Evolutionary conservation across 2,797 vertebrate genomes (phyloP).

Genomic region (Bufotes viridis): DNA sequence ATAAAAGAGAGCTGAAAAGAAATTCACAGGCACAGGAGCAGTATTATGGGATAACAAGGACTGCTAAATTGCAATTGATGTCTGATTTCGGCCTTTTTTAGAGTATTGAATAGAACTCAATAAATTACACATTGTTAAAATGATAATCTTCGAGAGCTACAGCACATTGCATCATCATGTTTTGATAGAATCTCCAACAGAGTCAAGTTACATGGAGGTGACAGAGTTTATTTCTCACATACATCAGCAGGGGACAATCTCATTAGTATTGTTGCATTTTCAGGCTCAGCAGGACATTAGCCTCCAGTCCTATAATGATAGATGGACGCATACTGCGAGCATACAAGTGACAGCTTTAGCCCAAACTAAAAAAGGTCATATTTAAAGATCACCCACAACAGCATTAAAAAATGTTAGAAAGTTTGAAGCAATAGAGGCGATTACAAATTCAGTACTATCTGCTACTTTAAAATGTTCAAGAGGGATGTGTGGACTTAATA

Average conservation of each 20-base stretch:
- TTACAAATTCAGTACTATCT: neutral
- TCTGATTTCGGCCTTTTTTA: constrained; percentile 15
- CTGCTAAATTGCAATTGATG: neutral
- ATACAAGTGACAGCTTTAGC: constrained; percentile 30
- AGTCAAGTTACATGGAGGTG: constrained; percentile 8
- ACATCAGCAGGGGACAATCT: constrained; percentile 52
- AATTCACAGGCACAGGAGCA: neutral
- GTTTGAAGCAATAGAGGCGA: neutral
- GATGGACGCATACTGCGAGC: constrained; percentile 23
- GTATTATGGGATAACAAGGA: neutral
- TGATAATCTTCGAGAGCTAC: neutral
- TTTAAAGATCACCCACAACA: constrained; percentile 42
- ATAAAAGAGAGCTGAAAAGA: neutral
- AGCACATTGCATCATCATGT: neutral
- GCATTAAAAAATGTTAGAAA: neutral
- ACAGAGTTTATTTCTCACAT: constrained; percentile 8
- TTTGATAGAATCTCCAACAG: constrained; percentile 29
- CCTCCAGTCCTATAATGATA: constrained; percentile 28
- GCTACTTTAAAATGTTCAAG: neutral
- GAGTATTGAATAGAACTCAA: neutral
- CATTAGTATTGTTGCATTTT: constrained; percentile 54
- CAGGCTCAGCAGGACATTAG: constrained; percentile 32
- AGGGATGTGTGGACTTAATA: neutral
- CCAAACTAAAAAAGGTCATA: constrained; percentile 39
- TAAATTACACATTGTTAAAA: constrained; percentile 42